phyloP scores from a whole-genome alignment of 2,113 vertebrate genomes.

The Periophthalmus modestus region DNA sequence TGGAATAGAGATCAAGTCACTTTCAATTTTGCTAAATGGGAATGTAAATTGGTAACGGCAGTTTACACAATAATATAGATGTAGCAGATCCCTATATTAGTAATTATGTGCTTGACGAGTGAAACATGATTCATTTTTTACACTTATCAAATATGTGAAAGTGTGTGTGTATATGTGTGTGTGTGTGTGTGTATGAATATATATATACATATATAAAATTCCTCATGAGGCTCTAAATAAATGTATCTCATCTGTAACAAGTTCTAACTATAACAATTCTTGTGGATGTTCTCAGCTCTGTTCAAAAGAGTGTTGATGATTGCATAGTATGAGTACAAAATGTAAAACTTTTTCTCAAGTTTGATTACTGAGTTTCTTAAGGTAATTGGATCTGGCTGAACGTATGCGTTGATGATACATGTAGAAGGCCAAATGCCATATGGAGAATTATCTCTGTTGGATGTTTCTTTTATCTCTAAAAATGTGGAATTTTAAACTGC shows the following conservation, averaged over 20 bases:
- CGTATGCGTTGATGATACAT: background rate
- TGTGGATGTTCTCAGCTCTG: no score
- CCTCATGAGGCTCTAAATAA: no score
- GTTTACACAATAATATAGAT: conserved; percentile 11
- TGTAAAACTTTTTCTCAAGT: no score
- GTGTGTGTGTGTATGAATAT: no score
- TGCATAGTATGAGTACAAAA: no score
- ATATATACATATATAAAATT: no score
- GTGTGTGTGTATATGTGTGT: no score
- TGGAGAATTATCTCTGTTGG: background rate
- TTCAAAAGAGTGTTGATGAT: no score
- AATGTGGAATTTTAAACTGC: background rate
- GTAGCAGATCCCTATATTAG: conserved; percentile 1
- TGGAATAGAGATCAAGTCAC: conserved; percentile 9
- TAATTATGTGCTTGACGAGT: conserved; percentile 15
- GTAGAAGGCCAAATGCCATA: background rate
- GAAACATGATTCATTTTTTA: conserved; percentile 14
- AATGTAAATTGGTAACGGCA: conserved; percentile 12
- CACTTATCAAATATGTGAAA: background rate
- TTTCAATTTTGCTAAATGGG: conserved; percentile 27
- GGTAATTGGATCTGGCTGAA: background rate
- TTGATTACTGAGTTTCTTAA: background rate
- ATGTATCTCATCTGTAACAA: no score
- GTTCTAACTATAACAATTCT: no score
- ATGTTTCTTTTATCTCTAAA: background rate